A percentile compares a stretch with the other conserved stretches of the same genome.
phyloP scores from a whole-genome alignment of 2,113 vertebrate species.

The Lophotis ruficrista region DNA sequence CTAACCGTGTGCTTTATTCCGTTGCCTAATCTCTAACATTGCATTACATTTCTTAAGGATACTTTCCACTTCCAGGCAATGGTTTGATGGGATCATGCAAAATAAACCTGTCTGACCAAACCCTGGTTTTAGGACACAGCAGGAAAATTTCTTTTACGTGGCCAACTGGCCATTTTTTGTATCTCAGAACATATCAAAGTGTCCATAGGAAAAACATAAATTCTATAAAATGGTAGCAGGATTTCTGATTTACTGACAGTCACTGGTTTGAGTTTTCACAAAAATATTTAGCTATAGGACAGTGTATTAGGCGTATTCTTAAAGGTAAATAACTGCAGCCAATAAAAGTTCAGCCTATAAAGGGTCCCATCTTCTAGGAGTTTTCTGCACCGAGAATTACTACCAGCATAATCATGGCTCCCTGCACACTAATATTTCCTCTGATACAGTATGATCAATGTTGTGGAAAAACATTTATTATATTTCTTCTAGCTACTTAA shows the following conservation, averaged over 20 bases:
- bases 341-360: constrained; percentile 84
- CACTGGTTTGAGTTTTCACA: constrained; percentile 74
- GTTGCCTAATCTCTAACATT: constrained; percentile 55
- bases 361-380: constrained; percentile 80
- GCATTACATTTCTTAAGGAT: constrained; percentile 62
- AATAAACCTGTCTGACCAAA: constrained; percentile 69
- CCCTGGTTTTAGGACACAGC: constrained; percentile 38
- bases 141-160: constrained; percentile 69
- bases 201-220: constrained; percentile 55
- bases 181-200: constrained; percentile 55
- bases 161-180: constrained; percentile 61
- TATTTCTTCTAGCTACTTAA: constrained; percentile 98
- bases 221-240: constrained; percentile 51
- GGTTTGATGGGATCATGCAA: constrained; percentile 59
- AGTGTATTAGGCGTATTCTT: constrained; percentile 79
- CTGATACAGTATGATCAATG: constrained; percentile 92
- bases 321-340: constrained; percentile 83
- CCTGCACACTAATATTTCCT: constrained; percentile 93
- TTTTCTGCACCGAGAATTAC: constrained; percentile 83
- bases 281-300: constrained; percentile 79
- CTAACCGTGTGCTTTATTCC: not conserved
- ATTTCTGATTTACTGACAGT: constrained; percentile 73
- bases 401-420: constrained; percentile 84
- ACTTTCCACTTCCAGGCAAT: constrained; percentile 42
- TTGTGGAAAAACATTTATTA: constrained; percentile 96